A percentile compares a stretch with the other conserved stretches of the same genome.
phyloP scores from a whole-genome alignment of 2,113 vertebrate species.

The Indicator indicator region DNA sequence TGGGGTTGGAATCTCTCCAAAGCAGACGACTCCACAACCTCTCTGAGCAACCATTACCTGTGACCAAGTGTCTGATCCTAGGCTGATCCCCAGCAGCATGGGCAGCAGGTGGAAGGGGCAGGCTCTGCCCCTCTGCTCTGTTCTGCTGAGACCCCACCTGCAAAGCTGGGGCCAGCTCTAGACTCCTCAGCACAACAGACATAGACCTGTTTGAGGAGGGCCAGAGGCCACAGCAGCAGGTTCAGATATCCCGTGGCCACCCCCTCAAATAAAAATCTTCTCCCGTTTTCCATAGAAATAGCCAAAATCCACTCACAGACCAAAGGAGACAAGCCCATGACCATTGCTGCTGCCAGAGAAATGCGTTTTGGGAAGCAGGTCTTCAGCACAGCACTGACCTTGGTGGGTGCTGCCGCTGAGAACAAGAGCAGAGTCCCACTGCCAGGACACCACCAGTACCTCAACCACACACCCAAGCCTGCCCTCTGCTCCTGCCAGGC shows the following conservation, averaged over 20 bases:
- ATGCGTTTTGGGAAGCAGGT: neutral
- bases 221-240: neutral
- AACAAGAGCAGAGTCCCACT: neutral
- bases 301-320: rapidly evolving
- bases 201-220: no score
- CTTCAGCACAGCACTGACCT: neutral
- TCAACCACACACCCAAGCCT: neutral
- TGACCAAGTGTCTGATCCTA: neutral
- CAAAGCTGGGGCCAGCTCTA: no score
- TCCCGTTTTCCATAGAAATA: rapidly evolving
- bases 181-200: no score
- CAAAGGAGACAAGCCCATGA: rapidly evolving
- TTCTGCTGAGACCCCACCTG: no score
- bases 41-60: neutral
- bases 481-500: neutral
- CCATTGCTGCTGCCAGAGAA: rapidly evolving
- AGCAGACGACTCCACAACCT: neutral
- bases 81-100: no score
- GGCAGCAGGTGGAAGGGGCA: no score
- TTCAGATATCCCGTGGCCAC: rapidly evolving
- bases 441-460: no score
- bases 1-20: neutral
- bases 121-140: no score
- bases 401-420: neutral
- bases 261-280: neutral